These are phyloP conservation scores for Hofmannophila pseudospretella DNA, from an alignment of 2,888 invertebrate species.

Conservation along the genomic window DNA sequence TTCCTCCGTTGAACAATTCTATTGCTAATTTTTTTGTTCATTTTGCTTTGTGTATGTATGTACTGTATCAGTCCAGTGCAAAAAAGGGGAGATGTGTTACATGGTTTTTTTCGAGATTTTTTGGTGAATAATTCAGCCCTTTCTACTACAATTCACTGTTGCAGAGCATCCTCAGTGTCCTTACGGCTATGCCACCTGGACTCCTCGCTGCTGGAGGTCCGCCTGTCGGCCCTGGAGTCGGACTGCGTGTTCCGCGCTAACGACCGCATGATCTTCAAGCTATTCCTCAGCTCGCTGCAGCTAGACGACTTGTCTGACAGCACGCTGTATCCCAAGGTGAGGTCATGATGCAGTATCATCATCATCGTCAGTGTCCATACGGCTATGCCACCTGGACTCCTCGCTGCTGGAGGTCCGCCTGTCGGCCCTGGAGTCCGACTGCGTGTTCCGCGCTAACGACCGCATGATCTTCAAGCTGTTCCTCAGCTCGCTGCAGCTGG, in stretches of 20 bases:
- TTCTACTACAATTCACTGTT: too few relatives aligned
- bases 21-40: too few relatives aligned
- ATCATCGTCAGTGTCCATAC: conserved; percentile 80
- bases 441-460: conserved; percentile 87
- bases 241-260: conserved; percentile 88
- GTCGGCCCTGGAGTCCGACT: conserved; percentile 83
- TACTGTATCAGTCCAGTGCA: too few relatives aligned
- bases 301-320: conserved; percentile 85
- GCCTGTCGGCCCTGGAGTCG: conserved; percentile 82
- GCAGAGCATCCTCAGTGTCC: conserved; percentile 80
- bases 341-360: too few relatives aligned
- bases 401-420: conserved; percentile 83
- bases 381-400: conserved; percentile 84
- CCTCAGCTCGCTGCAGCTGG: conserved; percentile 81
- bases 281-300: conserved; percentile 81
- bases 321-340: conserved; percentile 83
- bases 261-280: conserved; percentile 84
- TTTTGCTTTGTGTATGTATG: too few relatives aligned
- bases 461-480: conserved; percentile 84
- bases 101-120: too few relatives aligned
- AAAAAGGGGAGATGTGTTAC: too few relatives aligned
- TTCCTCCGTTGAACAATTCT: too few relatives aligned
- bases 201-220: conserved; percentile 81
- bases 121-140: too few relatives aligned
- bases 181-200: conserved; percentile 84